Evolutionary conservation across 1,140 invertebrate species (phyloP).

Genomic region (Aporrectodea caliginosa): DNA sequence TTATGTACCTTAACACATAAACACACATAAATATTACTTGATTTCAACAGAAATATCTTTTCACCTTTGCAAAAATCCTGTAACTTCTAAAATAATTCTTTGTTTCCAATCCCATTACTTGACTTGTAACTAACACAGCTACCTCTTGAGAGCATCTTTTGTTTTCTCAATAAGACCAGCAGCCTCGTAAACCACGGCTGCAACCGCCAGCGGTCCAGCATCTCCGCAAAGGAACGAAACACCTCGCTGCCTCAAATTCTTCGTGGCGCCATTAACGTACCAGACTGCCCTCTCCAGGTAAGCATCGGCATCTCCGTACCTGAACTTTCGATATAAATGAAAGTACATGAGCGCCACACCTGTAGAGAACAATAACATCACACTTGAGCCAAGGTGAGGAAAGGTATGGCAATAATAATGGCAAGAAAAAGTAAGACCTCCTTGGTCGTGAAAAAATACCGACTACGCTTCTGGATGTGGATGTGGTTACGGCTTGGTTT

Average conservation of each 20-base stretch:
- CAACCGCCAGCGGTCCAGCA: slow-evolving; percentile 70
- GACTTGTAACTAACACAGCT: too few relatives aligned
- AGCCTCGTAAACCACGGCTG: slow-evolving; percentile 63
- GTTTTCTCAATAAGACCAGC: too few relatives aligned
- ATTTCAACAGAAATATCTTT: too few relatives aligned
- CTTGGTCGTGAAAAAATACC: too few relatives aligned
- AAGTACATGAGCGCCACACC: slow-evolving; percentile 61
- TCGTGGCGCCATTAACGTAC: slow-evolving; percentile 56
- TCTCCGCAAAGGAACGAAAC: slow-evolving; percentile 74
- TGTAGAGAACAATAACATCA: slow-evolving; percentile 35
- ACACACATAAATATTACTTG: too few relatives aligned
- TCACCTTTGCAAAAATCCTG: too few relatives aligned
- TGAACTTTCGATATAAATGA: slow-evolving; percentile 54
- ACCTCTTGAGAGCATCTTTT: slow-evolving; percentile 49
- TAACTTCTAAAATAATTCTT: not conserved
- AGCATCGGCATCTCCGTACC: slow-evolving; percentile 35
- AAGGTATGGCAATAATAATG: too few relatives aligned
- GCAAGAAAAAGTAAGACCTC: too few relatives aligned
- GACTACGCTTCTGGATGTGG: too few relatives aligned
- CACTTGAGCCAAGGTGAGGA: too few relatives aligned
- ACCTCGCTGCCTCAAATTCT: slow-evolving; percentile 55
- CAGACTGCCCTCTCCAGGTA: slow-evolving; percentile 56
- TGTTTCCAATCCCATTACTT: not conserved
- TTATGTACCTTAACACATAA: too few relatives aligned
- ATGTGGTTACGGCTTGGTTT: too few relatives aligned